Evolutionary conservation across 2,113 vertebrate species (phyloP), one percentile per base, ranked within the genome.

Genomic region (Prinia subflava): DNA sequence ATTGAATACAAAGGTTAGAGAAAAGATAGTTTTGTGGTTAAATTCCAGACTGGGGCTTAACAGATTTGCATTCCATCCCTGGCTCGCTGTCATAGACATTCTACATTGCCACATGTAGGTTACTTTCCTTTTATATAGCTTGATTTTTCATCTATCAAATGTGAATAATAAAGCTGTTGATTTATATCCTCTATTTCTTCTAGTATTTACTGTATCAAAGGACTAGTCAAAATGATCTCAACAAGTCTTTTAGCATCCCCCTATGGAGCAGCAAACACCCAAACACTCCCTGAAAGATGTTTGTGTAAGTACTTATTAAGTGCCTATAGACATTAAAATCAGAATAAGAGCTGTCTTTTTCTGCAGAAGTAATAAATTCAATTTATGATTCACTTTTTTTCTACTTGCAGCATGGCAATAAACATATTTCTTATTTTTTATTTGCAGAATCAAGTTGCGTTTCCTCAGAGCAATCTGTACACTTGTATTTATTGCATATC

Each of bases 261-360:
- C 27, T 56, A 71, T 53, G 49, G 37, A 94, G 46, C n/a, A 93
- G 28, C 23, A 92, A 94, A 74, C 81, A 83, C 10, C 10, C 46
- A 80, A 89, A 90, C n/a, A 46, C 8, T 70, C 42, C 50, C 63
- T 76, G 67, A 82, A 79, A 91, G 64, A 46, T 90, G 33, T 81
- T 94, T 91, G 37, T 74, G 20, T 87, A 92, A 60, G 30, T 63
- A 77, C 42, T 71, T 69, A 86, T 78, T 95, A 90, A 92, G 90
- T 70, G 49, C 22, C 70, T 70, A 49, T 28, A 77, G 35, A 67
- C 39, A 77, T 83, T 92, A 87, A 93, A 92, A 92, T 89, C 27
- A 83, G 41, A 88, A 56, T 59, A 89, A 77, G 21, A 30, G 50
- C 22, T 90, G 25, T 69, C 31, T 83, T 85, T 80, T 83, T 80